phyloP scores from a whole-genome alignment of 2,888 invertebrate genomes.

The Synanthedon myopaeformis region DNA sequence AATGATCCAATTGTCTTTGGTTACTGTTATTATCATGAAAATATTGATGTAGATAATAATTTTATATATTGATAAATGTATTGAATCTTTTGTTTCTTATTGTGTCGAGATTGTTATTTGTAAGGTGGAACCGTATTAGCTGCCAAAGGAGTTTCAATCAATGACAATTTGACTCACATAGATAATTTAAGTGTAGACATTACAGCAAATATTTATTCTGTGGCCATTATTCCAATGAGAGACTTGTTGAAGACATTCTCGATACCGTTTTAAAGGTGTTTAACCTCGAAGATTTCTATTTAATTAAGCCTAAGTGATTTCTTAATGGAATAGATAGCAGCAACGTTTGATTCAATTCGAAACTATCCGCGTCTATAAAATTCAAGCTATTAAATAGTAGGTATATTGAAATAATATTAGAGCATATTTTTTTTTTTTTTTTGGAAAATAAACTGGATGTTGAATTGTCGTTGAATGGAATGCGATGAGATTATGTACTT shows the following conservation, averaged over 20 bases:
- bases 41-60: conserved; percentile 44
- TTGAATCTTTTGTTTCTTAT: conserved; percentile 25
- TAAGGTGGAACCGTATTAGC: conserved; percentile 65
- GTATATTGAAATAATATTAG: too few species aligned
- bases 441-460: conserved; percentile 1
- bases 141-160: conserved; percentile 3
- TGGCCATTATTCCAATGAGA: too few species aligned
- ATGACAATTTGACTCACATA: not conserved
- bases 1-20: conserved; percentile 61
- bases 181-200: too few species aligned
- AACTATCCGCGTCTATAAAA: too few species aligned
- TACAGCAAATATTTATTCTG: too few species aligned
- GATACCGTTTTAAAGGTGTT: conserved; percentile 3
- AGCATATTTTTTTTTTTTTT: too few species aligned
- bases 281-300: conserved; percentile 26
- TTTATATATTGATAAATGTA: conserved; percentile 26
- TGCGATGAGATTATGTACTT: conserved; percentile 54
- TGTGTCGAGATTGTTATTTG: conserved; percentile 46
- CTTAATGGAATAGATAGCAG: conserved; percentile 32
- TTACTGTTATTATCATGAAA: conserved; percentile 46
- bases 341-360: conserved; percentile 13
- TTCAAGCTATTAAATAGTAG: too few species aligned
- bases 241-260: too few species aligned
- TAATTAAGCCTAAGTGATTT: conserved; percentile 38
- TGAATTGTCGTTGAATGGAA: conserved; percentile 27